Base-by-base conservation (phyloP, 2,888 invertebrate genomes). In the Drepana falcataria region DNA sequence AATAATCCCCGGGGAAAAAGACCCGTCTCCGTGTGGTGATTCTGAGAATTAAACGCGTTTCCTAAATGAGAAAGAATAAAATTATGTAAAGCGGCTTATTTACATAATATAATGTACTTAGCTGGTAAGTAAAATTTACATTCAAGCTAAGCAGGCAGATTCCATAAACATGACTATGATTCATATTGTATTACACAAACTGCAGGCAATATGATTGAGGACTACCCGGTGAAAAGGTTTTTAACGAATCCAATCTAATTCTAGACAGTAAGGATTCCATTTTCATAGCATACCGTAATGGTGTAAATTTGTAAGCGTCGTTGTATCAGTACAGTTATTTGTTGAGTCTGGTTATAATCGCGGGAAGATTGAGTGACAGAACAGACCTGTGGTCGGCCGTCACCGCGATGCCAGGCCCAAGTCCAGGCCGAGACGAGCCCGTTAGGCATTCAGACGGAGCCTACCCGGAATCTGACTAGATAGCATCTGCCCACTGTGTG, bases 371-470 rank as follows among this genome's bases (percentile, higher is more conserved):
- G 87, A 85, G 76, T 79, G 86, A 86, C 87, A 83, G 75, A 65
- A 77, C 76, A 77, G 82, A 67, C 75, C 51, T 40, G 70, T 62
- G 60, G 68, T 66, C 69, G 57, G 67, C 64, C 78, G 79, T 80
- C 83, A 78, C 75, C 44, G 44, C 9, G 6, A 9, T 44, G 58
- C 64, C 57, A 58, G 69, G 60, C 66, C 62, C 74, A 71, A 72
- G 69, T 69, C 71, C 76, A 69, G 69, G 71, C 66, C 68, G 59
- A 64, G 81, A 83, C 78, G 77, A 74, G 77, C 75, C 87, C 86
- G 87, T 87, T 85, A 87, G 83, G 80, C 85, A 87, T 87, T 87
- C 84, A 85, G 73, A 56, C 77, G 72, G 73, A 82, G 79, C 77
- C 74, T 81, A 79, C 79, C 78, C 71, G 81, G 81, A 82, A 83